phyloP scores from a whole-genome alignment of 2,113 vertebrate species.

The Hypanus sabinus region DNA sequence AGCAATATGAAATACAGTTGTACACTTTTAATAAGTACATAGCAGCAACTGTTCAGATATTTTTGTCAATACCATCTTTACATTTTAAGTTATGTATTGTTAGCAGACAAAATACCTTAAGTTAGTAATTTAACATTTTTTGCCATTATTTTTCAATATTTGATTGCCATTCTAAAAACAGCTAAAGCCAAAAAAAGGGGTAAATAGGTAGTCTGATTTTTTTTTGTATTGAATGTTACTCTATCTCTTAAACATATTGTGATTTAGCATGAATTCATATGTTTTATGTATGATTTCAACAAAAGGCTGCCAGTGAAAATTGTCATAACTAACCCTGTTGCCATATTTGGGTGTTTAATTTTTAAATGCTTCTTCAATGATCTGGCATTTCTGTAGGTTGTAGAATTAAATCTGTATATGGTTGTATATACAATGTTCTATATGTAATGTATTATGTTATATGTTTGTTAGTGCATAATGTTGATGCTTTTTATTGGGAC shows the following conservation, averaged over 20 bases:
- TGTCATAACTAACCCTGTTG: constrained; percentile 6
- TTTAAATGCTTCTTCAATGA: constrained; percentile 33
- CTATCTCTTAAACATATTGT: constrained; percentile 19
- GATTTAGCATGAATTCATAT: background rate
- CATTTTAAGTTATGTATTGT: background rate
- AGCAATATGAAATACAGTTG: constrained; percentile 10
- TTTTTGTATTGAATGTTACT: background rate
- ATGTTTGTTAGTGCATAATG: constrained; percentile 63
- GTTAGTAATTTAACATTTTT: background rate
- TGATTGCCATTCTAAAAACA: background rate
- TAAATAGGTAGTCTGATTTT: constrained; percentile 6
- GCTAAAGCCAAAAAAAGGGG: constrained; percentile 4
- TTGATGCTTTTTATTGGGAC: constrained; percentile 57
- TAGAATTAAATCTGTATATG: constrained; percentile 67
- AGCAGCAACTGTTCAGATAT: background rate
- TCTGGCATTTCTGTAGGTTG: constrained; percentile 56
- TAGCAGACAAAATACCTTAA: background rate
- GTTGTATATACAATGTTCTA: constrained; percentile 79
- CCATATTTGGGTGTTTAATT: constrained; percentile 27
- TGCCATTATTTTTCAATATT: background rate
- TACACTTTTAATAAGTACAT: background rate
- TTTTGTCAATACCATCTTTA: background rate
- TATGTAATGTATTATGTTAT: constrained; percentile 71
- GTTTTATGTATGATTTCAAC: background rate
- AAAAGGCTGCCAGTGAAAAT: constrained; percentile 27